Base-by-base conservation (phyloP, 2,797 vertebrate species). In the Typhlichthys eigenmanni region DNA sequence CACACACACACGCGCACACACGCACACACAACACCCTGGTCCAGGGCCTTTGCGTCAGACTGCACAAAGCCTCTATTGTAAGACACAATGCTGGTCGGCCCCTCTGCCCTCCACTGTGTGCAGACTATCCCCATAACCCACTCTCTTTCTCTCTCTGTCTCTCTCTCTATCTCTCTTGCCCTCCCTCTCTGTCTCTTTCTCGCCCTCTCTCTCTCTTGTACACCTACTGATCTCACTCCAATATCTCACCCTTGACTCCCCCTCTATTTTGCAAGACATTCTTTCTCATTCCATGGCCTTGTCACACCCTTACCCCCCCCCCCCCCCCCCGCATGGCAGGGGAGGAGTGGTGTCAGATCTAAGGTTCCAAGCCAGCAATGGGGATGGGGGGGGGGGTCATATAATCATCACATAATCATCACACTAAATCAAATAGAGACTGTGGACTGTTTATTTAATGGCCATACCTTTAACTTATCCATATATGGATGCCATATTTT, bases 31-130 rank as follows among this genome's bases (percentile, higher is more conserved):
- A 47, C 67, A 60, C 77, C 66, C 65, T 64, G 78, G 80, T 81
- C 84, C 81, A 82, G 80, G 80, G 85, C 85, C 87, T 87, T 81
- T 85, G 12, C 47, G 14, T 78, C 70, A 69, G 61, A 52, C 59
- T 52, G 64, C 83, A 91, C 89, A 92, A 90, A 91, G 90, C 81
- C 73, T 76, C 82, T 71, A 83, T 91, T 91, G 90, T 91, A 72
- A 73, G 66, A 58, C 78, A 90, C 87, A 90, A 91, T 89, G 67
- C 70, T 60, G 81, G 63, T 73, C 72, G 50, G 80, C 84, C 86
- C 82, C 82, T 84, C 76, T 82, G 76, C 81, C 62, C 83, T 76
- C 68, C 73, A 68, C 81, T 76, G 67, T 58, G 67, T 74, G 79
- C 63, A 58, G 53, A 69, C 70, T 60, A 63, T 67, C 51, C 81